Base-by-base conservation (phyloP, 1,140 invertebrate genomes). In the Uloborus diversus region DNA sequence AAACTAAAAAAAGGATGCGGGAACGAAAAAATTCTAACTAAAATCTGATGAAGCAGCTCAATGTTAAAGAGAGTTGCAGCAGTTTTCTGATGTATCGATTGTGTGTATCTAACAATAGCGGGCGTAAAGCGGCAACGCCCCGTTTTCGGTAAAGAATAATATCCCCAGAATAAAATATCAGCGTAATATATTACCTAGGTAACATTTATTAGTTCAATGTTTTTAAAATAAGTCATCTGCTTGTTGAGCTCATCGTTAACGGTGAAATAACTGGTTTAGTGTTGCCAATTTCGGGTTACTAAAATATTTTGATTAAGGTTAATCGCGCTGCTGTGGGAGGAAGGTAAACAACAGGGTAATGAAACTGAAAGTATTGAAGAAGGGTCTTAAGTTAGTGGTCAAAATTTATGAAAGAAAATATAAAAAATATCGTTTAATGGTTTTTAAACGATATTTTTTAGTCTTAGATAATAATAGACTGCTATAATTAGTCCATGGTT, bases 161-260 rank as follows among this genome's bases (percentile, higher is more conserved):
- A n/a, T 37, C 37, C 17, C 51, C 27, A 11, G 68, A 57, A 57
- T 70, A 70, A 70, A 70, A 57, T 53, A 70, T 70, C 57, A 57
- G 51, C 25, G 51, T 37, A 57, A 70, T 57, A 70, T 57, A 35
- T 28, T 25, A 59, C 51, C 37, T 49, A 70, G 30, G 37, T 28
- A 13, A 30, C 68, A 70, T 57, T 70, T 70, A 70, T 70, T 57
- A 70, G 57, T 70, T 57, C 27, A 14, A 33, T n/a, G n/a, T n/a
- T n/a, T n/a, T n/a, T n/a, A n/a, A n/a, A n/a, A n/a, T n/a, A 27
- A 9, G 51, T 5, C 23, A 20, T 9, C 14, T 20, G 51, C 51
- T 20, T 7, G 11, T 20, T 1, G 7, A 25, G 51, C 17, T 56
- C 14, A 56, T 42, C 37, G 37, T 42, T 13, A 42, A 42, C 37